These are phyloP conservation scores for Arenaria interpres DNA, from an alignment of 2,113 vertebrate genomes.

Conservation along the genomic window DNA sequence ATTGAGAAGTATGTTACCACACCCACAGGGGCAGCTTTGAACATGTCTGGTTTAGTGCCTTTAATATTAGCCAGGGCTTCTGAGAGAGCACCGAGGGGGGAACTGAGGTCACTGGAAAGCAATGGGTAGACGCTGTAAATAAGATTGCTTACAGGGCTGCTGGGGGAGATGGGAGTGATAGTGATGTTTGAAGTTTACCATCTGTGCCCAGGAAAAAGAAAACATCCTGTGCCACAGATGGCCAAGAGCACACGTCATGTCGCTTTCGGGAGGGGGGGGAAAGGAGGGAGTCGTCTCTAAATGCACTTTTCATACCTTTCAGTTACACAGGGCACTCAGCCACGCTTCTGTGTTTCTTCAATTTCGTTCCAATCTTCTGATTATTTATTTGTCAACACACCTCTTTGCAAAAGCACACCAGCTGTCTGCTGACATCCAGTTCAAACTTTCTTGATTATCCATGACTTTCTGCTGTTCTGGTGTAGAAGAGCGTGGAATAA, in stretches of 20 bases:
- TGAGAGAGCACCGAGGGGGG: background rate
- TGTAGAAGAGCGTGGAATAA: background rate
- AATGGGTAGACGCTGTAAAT: background rate
- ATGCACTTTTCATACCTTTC: background rate
- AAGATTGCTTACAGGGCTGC: background rate
- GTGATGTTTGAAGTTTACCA: conserved; percentile 15
- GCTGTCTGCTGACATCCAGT: background rate
- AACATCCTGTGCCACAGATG: conserved; percentile 14
- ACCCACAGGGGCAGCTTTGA: background rate
- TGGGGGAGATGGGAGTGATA: background rate
- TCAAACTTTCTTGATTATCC: background rate
- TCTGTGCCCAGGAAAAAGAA: conserved; percentile 24
- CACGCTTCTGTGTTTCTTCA: background rate
- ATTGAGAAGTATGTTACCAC: background rate
- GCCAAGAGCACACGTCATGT: background rate
- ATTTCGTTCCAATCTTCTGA: background rate
- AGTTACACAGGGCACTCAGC: background rate
- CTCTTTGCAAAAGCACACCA: background rate
- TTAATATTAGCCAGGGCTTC: background rate
- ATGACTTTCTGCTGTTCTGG: background rate
- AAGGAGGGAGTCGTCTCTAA: background rate
- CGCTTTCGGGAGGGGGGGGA: background rate
- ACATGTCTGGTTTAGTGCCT: background rate
- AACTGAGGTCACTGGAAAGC: conserved; percentile 38
- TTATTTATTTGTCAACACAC: background rate